Conservation (phyloP, 2,888 invertebrate species). For the Cremastinae sp. region DNA sequence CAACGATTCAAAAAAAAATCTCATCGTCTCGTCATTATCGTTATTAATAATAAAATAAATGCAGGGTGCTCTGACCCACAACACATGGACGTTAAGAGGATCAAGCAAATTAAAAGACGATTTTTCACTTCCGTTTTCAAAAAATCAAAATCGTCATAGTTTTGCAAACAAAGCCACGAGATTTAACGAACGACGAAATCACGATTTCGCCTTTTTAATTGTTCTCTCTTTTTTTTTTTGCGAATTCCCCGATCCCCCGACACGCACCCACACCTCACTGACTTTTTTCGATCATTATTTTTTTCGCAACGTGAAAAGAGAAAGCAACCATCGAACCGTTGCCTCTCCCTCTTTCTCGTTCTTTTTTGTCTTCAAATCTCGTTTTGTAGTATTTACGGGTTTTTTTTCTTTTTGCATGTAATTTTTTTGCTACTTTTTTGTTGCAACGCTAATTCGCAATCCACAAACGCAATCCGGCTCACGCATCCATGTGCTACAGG, state of each 20-base stretch:
- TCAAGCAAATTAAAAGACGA: constrained; percentile 61
- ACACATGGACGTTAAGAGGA: constrained; percentile 78
- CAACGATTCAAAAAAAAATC: constrained; percentile 43
- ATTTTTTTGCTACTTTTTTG: constrained; percentile 59
- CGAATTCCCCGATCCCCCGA: constrained; percentile 70
- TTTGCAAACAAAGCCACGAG: constrained; percentile 44
- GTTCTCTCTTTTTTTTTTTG: too few species aligned
- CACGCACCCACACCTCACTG: constrained; percentile 78
- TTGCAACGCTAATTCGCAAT: constrained; percentile 73
- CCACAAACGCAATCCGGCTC: constrained; percentile 77
- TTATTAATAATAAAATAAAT: constrained; percentile 62
- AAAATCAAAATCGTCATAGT: constrained; percentile 40
- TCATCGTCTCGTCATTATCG: constrained; percentile 61
- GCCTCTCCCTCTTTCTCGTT: constrained; percentile 38
- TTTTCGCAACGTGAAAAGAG: constrained; percentile 51
- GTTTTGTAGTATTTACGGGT: constrained; percentile 39
- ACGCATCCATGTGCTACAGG: constrained; percentile 81
- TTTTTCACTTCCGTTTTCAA: constrained; percentile 1
- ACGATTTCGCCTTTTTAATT: constrained; percentile 55
- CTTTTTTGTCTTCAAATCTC: constrained; percentile 36
- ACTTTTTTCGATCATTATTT: constrained; percentile 53
- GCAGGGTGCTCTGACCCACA: constrained; percentile 81
- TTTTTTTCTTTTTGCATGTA: constrained; percentile 53
- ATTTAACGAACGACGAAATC: constrained; percentile 58
- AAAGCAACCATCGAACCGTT: constrained; percentile 45